These are phyloP conservation scores for Protodeltote pygarga DNA, from an alignment of 2,888 invertebrate genomes.

Conservation along the genomic window DNA sequence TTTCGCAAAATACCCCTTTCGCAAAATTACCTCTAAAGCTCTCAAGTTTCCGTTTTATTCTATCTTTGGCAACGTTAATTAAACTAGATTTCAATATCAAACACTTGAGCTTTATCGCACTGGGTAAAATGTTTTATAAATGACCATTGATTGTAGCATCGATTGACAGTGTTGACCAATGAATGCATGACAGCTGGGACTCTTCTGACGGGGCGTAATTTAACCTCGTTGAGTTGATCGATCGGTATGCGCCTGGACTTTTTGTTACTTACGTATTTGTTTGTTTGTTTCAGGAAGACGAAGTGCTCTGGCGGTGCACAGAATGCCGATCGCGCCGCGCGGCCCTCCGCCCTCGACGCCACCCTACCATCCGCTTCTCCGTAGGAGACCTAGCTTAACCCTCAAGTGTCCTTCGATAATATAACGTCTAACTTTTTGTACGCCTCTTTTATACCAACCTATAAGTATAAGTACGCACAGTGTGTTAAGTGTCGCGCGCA, in stretches of 20 bases:
- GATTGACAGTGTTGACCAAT: no score
- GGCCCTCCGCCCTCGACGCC: constrained; percentile 84
- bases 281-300: constrained; percentile 76
- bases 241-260: background rate
- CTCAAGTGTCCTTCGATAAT: constrained; percentile 85
- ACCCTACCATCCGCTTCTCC: constrained; percentile 79
- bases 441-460: constrained; percentile 85
- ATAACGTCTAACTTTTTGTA: constrained; percentile 84
- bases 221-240: background rate
- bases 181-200: no score
- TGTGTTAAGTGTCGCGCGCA: constrained; percentile 77
- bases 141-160: no score
- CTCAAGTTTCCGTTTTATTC: no score
- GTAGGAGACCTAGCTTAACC: constrained; percentile 79
- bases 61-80: no score
- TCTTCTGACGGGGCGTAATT: background rate
- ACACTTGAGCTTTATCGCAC: no score
- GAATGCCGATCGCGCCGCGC: constrained; percentile 86
- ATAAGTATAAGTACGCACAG: constrained; percentile 80
- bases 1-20: no score
- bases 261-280: constrained; percentile 7
- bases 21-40: no score
- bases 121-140: no score
- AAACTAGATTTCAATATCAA: no score
- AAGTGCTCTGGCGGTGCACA: constrained; percentile 74